These are phyloP conservation scores for Sipha flava DNA, from an alignment of 1,140 invertebrate genomes.

Conservation along the genomic window DNA sequence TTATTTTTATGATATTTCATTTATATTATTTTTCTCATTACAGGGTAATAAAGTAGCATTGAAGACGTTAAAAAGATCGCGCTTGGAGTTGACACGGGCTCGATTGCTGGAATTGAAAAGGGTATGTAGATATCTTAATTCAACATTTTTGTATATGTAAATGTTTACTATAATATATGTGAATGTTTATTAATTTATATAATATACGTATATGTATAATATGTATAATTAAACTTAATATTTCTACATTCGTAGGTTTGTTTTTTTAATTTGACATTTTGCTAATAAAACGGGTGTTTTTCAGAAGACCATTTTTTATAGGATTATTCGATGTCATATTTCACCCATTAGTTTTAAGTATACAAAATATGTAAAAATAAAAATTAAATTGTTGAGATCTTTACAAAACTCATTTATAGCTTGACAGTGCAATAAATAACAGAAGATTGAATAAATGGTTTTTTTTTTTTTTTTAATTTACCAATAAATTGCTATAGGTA, in stretches of 20 bases:
- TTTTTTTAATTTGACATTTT: not conserved
- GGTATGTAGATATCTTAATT: slow-evolving; percentile 45
- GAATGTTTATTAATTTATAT: not conserved
- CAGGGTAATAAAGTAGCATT: slow-evolving; percentile 74
- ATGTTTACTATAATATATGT: not conserved
- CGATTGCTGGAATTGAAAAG: slow-evolving; percentile 82
- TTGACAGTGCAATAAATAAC: too few species aligned
- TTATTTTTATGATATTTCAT: too few species aligned
- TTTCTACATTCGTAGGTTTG: not conserved
- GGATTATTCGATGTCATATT: not conserved
- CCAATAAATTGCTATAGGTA: too few species aligned
- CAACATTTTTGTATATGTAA: not conserved
- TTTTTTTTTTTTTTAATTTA: too few species aligned
- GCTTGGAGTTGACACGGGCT: slow-evolving; percentile 74
- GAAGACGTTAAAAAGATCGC: slow-evolving; percentile 64
- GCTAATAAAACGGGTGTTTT: not conserved
- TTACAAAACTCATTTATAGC: too few species aligned
- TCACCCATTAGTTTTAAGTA: too few species aligned
- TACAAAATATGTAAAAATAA: too few species aligned
- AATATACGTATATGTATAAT: not conserved
- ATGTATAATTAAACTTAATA: not conserved
- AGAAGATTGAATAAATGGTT: too few species aligned
- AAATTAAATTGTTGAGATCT: too few species aligned
- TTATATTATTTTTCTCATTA: slow-evolving; percentile 37
- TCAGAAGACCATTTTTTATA: not conserved